Evolutionary conservation across 2,113 vertebrate species (phyloP).

Genomic region (Periophthalmodon schlosseri): DNA sequence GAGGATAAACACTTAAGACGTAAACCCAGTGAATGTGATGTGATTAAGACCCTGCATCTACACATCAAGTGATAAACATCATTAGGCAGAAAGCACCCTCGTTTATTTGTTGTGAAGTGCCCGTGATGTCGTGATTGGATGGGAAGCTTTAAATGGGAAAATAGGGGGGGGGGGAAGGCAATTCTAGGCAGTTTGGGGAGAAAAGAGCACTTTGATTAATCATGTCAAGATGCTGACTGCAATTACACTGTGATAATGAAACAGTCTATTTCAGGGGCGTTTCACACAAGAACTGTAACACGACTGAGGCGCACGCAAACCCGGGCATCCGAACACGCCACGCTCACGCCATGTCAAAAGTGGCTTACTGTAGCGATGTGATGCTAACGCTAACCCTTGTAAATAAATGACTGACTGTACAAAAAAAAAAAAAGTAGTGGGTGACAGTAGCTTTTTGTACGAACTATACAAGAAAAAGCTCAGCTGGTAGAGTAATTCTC

Average conservation of each 20-base stretch:
- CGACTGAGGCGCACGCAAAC: neutral
- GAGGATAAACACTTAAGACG: constrained; percentile 66
- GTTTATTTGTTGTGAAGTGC: constrained; percentile 67
- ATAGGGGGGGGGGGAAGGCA: constrained; percentile 17
- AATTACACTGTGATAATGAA: constrained; percentile 45
- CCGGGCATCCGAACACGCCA: neutral
- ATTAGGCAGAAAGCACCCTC: constrained; percentile 57
- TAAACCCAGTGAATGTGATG: constrained; percentile 62
- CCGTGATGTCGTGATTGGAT: constrained; percentile 68
- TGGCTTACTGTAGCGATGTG: too few relatives aligned
- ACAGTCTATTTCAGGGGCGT: constrained; percentile 38
- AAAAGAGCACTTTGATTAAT: constrained; percentile 58
- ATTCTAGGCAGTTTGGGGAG: constrained; percentile 23
- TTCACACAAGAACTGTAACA: constrained; percentile 10
- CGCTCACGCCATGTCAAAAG: neutral
- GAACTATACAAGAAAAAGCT: too few relatives aligned
- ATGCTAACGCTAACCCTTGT: neutral
- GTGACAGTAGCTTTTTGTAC: too few relatives aligned
- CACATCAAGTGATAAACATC: constrained; percentile 69
- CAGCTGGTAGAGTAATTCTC: too few relatives aligned
- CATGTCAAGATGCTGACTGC: constrained; percentile 46
- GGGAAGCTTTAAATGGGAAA: constrained; percentile 43
- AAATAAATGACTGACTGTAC: neutral
- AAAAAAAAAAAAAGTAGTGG: too few relatives aligned
- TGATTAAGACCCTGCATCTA: constrained; percentile 62